These are phyloP conservation scores for Gila robusta DNA, from an alignment of 2,797 vertebrate species.

Conservation along the genomic window DNA sequence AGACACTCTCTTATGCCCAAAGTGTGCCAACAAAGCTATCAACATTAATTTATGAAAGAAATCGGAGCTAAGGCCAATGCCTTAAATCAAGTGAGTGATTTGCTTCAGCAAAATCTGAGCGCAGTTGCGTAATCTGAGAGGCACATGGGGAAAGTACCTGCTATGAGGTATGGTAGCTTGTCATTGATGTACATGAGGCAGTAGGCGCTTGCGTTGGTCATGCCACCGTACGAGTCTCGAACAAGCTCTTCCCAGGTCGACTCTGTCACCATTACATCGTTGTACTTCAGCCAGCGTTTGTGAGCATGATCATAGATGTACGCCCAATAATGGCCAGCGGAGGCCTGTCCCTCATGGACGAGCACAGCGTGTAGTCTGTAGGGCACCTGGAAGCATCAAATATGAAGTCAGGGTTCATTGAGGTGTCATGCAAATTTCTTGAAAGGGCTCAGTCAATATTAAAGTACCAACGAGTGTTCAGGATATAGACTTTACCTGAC, in stretches of 20 bases:
- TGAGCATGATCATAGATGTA: slow-evolving; percentile 88
- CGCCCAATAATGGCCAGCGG: slow-evolving; percentile 97
- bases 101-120: slow-evolving; percentile 12
- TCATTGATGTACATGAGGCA: slow-evolving; percentile 96
- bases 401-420: background rate
- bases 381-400: slow-evolving; percentile 82
- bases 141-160: slow-evolving; percentile 77
- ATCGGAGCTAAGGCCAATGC: background rate
- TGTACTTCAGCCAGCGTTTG: slow-evolving; percentile 93
- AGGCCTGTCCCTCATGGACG: slow-evolving; percentile 96
- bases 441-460: slow-evolving; percentile 40
- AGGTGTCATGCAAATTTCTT: slow-evolving; percentile 31
- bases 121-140: background rate
- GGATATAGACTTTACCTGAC: slow-evolving; percentile 83
- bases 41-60: slow-evolving; percentile 4
- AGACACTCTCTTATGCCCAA: background rate
- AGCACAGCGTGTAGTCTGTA: slow-evolving; percentile 93
- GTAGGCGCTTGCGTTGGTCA: slow-evolving; percentile 95
- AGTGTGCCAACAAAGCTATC: background rate
- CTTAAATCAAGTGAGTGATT: slow-evolving; percentile 17
- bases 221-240: slow-evolving; percentile 93
- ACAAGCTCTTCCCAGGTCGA: slow-evolving; percentile 95
- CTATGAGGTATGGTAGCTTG: slow-evolving; percentile 74
- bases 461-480: slow-evolving; percentile 58
- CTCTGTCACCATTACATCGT: slow-evolving; percentile 91